These are phyloP conservation scores for Perca schrenkii DNA, from an alignment of 2,113 vertebrate genomes.

Conservation along the genomic window DNA sequence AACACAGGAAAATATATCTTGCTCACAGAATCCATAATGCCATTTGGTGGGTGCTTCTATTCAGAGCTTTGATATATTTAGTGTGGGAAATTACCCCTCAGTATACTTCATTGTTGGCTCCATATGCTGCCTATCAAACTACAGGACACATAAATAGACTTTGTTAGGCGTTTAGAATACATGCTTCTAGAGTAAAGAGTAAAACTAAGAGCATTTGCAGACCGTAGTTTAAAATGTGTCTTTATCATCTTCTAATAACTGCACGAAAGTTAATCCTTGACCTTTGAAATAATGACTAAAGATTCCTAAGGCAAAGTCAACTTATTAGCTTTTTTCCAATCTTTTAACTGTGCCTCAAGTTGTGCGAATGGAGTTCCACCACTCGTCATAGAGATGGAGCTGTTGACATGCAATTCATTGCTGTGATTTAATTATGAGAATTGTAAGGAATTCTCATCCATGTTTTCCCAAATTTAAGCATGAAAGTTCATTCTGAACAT, in stretches of 20 bases:
- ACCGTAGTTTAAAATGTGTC: not conserved
- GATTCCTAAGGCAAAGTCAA: not conserved
- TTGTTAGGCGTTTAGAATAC: conserved; percentile 3
- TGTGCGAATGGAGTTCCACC: not conserved
- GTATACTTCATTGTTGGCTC: conserved; percentile 41
- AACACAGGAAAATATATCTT: conserved; percentile 51
- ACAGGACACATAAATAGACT: conserved; percentile 26
- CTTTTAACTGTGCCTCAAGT: not conserved
- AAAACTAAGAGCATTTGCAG: conserved; percentile 10
- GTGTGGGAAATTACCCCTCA: conserved; percentile 50
- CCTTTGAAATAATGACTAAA: not conserved
- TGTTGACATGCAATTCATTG: not conserved
- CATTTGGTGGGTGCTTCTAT: conserved; percentile 46
- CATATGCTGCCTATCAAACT: conserved; percentile 5
- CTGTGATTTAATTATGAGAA: not conserved
- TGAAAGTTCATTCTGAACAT: too few species aligned
- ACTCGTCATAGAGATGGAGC: not conserved
- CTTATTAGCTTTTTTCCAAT: not conserved
- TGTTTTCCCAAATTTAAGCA: too few species aligned
- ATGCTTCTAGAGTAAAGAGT: not conserved
- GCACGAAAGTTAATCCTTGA: not conserved
- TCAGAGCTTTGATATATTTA: conserved; percentile 43
- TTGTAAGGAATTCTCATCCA: not conserved
- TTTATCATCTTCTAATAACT: not conserved
- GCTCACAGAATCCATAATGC: conserved; percentile 35